Evolutionary conservation across 2,888 invertebrate species (phyloP).

Genomic region (Nymphalis c-album): DNA sequence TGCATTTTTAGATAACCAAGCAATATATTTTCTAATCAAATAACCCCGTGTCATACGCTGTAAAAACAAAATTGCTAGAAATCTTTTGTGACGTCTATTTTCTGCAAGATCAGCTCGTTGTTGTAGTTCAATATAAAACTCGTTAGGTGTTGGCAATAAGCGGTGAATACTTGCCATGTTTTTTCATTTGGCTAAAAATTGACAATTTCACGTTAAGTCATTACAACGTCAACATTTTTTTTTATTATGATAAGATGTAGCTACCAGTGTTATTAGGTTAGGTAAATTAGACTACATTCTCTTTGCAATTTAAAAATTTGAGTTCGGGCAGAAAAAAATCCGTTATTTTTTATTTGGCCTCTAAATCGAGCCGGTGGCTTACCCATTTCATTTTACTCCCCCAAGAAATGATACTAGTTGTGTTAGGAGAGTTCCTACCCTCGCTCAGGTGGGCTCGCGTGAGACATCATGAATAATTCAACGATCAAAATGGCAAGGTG

Average conservation of each 20-base stretch:
- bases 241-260: slow-evolving; percentile 3
- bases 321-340: slow-evolving; percentile 52
- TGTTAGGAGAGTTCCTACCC: slow-evolving; percentile 60
- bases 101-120: slow-evolving; percentile 56
- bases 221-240: neutral
- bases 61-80: slow-evolving; percentile 58
- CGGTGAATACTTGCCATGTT: slow-evolving; percentile 63
- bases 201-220: neutral
- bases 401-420: slow-evolving; percentile 56
- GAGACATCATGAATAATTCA: slow-evolving; percentile 79
- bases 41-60: slow-evolving; percentile 64
- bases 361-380: slow-evolving; percentile 60
- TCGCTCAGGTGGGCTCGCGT: slow-evolving; percentile 62
- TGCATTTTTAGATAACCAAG: slow-evolving; percentile 65
- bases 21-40: slow-evolving; percentile 64
- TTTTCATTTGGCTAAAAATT: neutral
- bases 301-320: slow-evolving; percentile 51
- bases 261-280: slow-evolving; percentile 1
- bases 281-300: slow-evolving; percentile 41
- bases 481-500: slow-evolving; percentile 77
- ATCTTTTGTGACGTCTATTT: slow-evolving; percentile 51
- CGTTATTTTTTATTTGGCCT: slow-evolving; percentile 55
- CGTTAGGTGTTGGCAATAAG: slow-evolving; percentile 51
- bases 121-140: slow-evolving; percentile 62
- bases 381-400: slow-evolving; percentile 68